A percentile compares a stretch with the other conserved stretches of the same genome.
These are phyloP conservation scores for Chaetorhynchus papuensis DNA, from an alignment of 2,113 vertebrate species.

Conservation along the genomic window DNA sequence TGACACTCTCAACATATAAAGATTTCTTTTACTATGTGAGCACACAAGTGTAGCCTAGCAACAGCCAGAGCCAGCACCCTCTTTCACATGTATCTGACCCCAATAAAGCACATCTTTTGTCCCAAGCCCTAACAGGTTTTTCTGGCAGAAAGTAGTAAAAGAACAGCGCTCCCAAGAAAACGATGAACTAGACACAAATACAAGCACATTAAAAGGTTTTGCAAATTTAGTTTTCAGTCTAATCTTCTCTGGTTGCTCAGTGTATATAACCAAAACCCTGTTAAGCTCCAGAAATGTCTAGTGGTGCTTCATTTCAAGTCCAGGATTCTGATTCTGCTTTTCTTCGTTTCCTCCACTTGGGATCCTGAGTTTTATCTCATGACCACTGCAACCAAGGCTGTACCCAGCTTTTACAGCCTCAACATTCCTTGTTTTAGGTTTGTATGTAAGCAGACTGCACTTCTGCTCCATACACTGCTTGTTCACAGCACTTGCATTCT, in stretches of 20 bases:
- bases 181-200: neutral
- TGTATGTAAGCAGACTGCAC: neutral
- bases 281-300: neutral
- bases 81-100: neutral
- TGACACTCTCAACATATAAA: neutral
- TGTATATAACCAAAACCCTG: neutral
- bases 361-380: neutral
- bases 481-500: rapidly evolving
- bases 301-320: neutral
- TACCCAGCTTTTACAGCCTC: neutral
- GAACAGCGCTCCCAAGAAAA: neutral
- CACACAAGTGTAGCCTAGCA: neutral
- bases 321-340: neutral
- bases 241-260: neutral
- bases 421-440: neutral
- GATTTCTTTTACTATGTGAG: neutral
- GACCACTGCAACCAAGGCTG: neutral
- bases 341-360: neutral
- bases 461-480: neutral
- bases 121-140: neutral
- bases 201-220: neutral
- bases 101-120: neutral
- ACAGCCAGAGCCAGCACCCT: neutral
- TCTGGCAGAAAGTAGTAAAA: neutral
- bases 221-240: neutral